Evolutionary conservation across 2,797 vertebrate species (phyloP).

Genomic region (Petrocephalus sullivani): DNA sequence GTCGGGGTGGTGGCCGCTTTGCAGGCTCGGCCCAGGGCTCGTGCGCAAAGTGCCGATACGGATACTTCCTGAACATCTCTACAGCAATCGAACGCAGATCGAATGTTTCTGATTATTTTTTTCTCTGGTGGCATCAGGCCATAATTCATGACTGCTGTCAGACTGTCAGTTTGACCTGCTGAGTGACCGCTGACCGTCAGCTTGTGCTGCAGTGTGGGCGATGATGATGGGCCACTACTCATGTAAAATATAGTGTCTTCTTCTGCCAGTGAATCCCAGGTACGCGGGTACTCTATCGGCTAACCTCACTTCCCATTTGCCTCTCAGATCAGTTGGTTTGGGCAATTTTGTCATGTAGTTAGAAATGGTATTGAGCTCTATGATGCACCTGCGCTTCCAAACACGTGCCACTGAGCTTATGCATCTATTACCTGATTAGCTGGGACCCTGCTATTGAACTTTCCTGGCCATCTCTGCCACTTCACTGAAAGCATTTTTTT

Average conservation of each 20-base stretch:
- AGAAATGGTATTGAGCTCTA: too few species aligned
- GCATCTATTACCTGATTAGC: background rate
- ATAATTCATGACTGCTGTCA: background rate
- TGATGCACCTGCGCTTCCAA: background rate
- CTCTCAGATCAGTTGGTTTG: background rate
- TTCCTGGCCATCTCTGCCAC: background rate
- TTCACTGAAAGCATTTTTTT: background rate
- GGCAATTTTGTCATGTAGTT: background rate
- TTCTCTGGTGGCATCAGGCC: background rate
- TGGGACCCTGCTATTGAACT: background rate
- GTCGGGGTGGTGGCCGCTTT: background rate
- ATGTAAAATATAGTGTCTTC: background rate
- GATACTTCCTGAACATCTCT: constrained; percentile 70
- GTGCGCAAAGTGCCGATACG: constrained; percentile 62
- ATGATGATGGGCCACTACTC: background rate
- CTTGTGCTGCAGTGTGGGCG: background rate
- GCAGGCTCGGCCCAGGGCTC: constrained; percentile 51
- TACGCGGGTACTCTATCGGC: background rate
- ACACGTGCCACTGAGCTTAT: background rate
- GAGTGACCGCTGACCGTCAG: too few species aligned
- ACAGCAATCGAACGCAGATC: constrained; percentile 73
- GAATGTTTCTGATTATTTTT: constrained; percentile 48
- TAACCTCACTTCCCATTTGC: background rate
- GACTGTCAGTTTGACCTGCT: too few species aligned
- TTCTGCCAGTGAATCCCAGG: background rate